These are phyloP conservation scores for Cyphomyrus discorhynchus DNA, from an alignment of 2,113 vertebrate genomes.

Conservation along the genomic window DNA sequence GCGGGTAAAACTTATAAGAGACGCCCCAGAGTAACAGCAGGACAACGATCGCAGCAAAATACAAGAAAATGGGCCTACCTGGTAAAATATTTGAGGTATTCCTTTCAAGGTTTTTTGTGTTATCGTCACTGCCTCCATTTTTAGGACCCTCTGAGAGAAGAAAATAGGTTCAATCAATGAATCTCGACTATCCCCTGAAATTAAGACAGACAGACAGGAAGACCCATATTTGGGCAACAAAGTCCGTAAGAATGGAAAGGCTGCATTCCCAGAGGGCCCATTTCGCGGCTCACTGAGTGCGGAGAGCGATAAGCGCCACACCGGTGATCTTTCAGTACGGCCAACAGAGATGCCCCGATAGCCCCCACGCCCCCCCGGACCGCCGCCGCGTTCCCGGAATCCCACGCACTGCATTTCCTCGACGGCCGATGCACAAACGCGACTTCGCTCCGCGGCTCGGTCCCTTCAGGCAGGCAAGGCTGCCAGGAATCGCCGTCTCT, in stretches of 20 bases:
- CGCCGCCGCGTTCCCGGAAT: neutral
- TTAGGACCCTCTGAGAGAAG: slow-evolving; percentile 48
- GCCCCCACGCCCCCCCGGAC: neutral
- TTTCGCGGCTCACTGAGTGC: neutral
- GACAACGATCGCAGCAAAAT: neutral
- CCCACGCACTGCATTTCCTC: neutral
- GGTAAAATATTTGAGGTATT: slow-evolving; percentile 87
- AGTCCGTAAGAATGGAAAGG: neutral
- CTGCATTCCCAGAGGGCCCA: neutral
- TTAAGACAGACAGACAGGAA: neutral
- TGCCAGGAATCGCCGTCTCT: neutral
- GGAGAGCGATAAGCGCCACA: neutral
- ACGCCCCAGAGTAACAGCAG: neutral
- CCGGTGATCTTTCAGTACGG: slow-evolving; percentile 1
- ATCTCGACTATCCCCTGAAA: neutral
- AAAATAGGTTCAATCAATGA: neutral
- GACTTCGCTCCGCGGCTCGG: neutral
- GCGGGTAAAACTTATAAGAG: neutral
- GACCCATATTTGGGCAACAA: slow-evolving; percentile 14
- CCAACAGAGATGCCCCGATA: neutral
- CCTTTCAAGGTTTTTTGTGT: slow-evolving; percentile 76
- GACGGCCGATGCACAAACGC: neutral
- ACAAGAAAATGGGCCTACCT: slow-evolving; percentile 54
- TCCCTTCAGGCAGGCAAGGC: neutral
- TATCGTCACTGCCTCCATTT: slow-evolving; percentile 74